Evolutionary conservation across 2,113 vertebrate genomes (phyloP).

Genomic region (Tupaia chinensis): DNA sequence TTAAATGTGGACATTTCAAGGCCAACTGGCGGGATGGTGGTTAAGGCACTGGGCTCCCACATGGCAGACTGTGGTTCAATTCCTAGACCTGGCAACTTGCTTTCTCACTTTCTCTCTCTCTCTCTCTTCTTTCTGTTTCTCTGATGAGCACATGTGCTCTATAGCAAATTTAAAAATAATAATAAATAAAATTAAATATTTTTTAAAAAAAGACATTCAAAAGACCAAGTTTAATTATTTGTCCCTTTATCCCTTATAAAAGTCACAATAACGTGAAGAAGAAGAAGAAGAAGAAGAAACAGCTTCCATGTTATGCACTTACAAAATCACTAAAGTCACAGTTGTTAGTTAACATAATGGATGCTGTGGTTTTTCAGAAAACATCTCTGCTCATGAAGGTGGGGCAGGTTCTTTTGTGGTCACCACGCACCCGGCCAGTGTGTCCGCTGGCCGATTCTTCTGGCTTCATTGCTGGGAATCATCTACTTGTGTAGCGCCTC

Average conservation of each 20-base stretch:
- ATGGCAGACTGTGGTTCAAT: too few species aligned
- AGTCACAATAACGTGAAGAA: neutral
- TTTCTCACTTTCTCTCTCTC: too few species aligned
- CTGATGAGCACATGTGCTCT: too few species aligned
- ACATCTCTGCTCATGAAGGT: neutral
- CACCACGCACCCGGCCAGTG: fast-evolving
- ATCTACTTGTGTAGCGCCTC: neutral
- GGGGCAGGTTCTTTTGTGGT: fast-evolving
- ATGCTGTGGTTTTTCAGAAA: neutral
- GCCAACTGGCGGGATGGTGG: too few species aligned
- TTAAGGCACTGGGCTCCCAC: too few species aligned
- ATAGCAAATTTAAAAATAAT: too few species aligned
- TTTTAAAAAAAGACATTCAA: too few species aligned
- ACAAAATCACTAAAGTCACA: neutral
- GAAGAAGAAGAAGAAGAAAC: too few species aligned
- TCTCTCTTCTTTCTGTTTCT: too few species aligned
- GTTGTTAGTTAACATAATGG: fast-evolving
- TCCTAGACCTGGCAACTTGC: too few species aligned
- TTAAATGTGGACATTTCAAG: neutral
- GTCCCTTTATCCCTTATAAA: neutral
- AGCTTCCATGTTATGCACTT: neutral
- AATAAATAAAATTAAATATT: too few species aligned
- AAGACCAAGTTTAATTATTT: neutral
- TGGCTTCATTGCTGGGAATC: neutral
- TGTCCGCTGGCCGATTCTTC: neutral